These are phyloP conservation scores for Neotragus moschatus DNA, from an alignment of 2,113 vertebrate species.

Conservation along the genomic window DNA sequence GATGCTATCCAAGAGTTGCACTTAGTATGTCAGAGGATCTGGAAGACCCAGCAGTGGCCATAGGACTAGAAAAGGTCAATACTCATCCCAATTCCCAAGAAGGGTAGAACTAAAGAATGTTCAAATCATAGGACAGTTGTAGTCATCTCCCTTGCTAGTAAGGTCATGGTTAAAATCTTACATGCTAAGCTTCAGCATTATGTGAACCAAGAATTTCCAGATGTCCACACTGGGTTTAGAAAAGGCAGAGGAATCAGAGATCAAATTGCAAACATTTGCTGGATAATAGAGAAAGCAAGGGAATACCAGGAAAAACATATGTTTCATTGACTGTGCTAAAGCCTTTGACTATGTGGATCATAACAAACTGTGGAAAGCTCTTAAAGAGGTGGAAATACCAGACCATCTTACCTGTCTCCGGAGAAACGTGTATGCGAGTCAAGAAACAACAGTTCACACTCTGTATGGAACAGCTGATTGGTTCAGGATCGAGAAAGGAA, in stretches of 20 bases:
- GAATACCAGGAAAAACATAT: background rate
- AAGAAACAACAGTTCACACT: background rate
- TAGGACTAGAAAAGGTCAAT: background rate
- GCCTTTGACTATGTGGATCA: background rate
- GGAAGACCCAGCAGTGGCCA: background rate
- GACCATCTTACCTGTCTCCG: background rate
- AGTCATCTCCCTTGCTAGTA: background rate
- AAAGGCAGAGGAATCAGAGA: background rate
- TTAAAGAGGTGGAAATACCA: background rate
- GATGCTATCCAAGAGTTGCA: background rate
- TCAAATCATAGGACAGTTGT: background rate
- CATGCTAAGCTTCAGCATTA: background rate
- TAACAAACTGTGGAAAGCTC: background rate
- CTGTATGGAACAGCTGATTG: background rate
- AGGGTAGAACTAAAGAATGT: background rate
- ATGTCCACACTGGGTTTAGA: background rate
- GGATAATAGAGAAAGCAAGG: background rate
- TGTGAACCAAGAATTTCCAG: background rate
- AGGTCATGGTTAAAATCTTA: background rate
- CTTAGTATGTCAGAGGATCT: background rate
- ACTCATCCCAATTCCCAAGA: background rate
- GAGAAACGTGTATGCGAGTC: background rate
- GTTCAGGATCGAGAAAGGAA: background rate
- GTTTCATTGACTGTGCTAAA: background rate
- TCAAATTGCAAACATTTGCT: background rate